Percentiles rank a stretch among this genome's conserved stretches.
Conservation (phyloP, 2,797 vertebrate species). For the Babyrousa celebensis region DNA sequence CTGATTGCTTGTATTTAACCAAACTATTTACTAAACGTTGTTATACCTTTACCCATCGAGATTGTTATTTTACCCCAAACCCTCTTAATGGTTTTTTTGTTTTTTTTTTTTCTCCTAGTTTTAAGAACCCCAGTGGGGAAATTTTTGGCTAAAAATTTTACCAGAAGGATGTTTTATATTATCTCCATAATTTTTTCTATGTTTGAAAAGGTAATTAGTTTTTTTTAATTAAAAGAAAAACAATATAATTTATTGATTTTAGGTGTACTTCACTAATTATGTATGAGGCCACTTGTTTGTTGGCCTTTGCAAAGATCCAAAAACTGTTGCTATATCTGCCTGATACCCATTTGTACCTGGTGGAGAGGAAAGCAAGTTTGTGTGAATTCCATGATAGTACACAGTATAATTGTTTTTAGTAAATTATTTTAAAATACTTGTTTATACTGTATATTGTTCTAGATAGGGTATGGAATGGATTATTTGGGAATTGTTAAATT, state of each 20-base stretch:
- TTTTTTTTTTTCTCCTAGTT: background rate
- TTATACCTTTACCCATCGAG: background rate
- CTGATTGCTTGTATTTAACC: background rate
- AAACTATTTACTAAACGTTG: background rate
- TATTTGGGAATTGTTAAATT: background rate
- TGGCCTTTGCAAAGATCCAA: background rate
- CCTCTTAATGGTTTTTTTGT: background rate
- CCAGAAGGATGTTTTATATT: background rate
- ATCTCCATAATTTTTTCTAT: background rate
- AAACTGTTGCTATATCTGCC: background rate
- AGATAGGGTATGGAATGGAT: background rate
- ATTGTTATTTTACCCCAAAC: background rate
- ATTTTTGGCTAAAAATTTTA: constrained; percentile 6
- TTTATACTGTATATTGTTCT: background rate
- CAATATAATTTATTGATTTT: background rate
- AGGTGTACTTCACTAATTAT: background rate
- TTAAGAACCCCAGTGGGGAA: background rate
- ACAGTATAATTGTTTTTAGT: background rate
- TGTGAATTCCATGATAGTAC: background rate
- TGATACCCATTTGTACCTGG: background rate
- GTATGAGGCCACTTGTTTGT: background rate
- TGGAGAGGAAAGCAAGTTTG: background rate
- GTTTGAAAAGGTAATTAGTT: background rate
- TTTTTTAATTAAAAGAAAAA: constrained; percentile 16
- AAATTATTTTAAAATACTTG: constrained; percentile 18